Percentiles rank a stretch among this genome's conserved stretches.
phyloP scores from a whole-genome alignment of 2,888 invertebrate genomes.

The Tenthredo notha region DNA sequence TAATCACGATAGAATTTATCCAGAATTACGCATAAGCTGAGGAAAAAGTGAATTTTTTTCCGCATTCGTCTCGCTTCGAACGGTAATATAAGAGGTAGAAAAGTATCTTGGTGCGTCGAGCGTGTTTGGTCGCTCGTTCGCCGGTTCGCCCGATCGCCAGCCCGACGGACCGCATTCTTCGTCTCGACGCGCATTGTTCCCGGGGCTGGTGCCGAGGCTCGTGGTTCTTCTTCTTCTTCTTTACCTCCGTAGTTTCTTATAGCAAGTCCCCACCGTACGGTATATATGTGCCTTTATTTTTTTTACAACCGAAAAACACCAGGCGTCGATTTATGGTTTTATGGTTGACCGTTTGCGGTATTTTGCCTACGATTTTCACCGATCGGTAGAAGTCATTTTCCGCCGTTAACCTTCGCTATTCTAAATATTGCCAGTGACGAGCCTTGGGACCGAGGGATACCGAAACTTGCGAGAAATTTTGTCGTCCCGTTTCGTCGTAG shows the following conservation, averaged over 20 bases:
- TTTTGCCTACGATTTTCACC: conserved; percentile 66
- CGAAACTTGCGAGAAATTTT: background rate
- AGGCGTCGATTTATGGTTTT: conserved; percentile 74
- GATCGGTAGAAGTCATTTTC: background rate
- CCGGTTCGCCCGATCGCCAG: conserved; percentile 59
- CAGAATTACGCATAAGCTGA: conserved; percentile 66
- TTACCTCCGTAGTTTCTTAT: conserved; percentile 56
- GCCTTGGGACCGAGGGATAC: background rate
- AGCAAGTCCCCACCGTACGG: conserved; percentile 58
- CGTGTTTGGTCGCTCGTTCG: conserved; percentile 60
- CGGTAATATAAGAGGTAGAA: conserved; percentile 50
- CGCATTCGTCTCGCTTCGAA: conserved; percentile 69
- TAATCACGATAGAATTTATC: conserved; percentile 31
- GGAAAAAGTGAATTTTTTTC: conserved; percentile 71
- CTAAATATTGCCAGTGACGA: background rate
- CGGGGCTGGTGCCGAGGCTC: conserved; percentile 53
- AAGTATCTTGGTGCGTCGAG: conserved; percentile 44
- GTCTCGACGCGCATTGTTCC: conserved; percentile 77
- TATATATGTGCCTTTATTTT: conserved; percentile 61
- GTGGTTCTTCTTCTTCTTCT: conserved; percentile 56
- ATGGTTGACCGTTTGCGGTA: conserved; percentile 77
- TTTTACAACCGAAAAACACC: conserved; percentile 72
- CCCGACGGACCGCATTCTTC: conserved; percentile 78
- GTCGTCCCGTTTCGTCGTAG: background rate
- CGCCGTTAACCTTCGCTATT: conserved; percentile 67